These are phyloP conservation scores for Drosophila quadrilineata DNA, from an alignment of 1,140 invertebrate species.

Conservation along the genomic window DNA sequence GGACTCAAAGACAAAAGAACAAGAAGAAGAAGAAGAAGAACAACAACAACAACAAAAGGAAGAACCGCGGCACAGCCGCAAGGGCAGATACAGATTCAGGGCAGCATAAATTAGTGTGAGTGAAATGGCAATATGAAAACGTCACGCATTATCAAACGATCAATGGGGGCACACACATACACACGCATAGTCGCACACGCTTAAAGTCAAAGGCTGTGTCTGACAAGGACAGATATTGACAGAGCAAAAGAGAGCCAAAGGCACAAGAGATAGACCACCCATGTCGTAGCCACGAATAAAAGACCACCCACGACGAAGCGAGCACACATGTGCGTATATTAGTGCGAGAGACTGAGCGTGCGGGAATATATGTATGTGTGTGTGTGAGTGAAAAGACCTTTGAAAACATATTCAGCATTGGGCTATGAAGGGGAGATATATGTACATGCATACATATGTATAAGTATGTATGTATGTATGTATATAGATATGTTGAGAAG, in stretches of 20 bases:
- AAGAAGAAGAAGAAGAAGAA: too few relatives aligned
- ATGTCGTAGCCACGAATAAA: constrained; percentile 62
- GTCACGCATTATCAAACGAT: constrained; percentile 75
- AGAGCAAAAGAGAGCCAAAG: constrained; percentile 18
- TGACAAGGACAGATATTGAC: constrained; percentile 7
- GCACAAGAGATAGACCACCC: constrained; percentile 53
- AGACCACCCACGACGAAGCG: constrained; percentile 64
- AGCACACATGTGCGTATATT: constrained; percentile 25
- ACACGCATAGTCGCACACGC: constrained; percentile 3
- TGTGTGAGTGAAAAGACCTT: constrained; percentile 44
- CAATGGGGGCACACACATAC: constrained; percentile 62
- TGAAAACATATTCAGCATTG: constrained; percentile 56
- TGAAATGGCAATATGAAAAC: constrained; percentile 45
- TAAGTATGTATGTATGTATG: background rate
- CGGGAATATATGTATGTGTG: constrained; percentile 5
- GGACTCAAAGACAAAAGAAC: too few relatives aligned
- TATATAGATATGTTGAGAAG: constrained; percentile 20
- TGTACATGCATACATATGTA: constrained; percentile 6
- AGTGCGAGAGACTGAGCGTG: constrained; percentile 1
- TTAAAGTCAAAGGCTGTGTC: background rate
- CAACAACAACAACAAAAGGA: too few relatives aligned
- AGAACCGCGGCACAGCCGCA: constrained; percentile 14
- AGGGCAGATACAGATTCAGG: background rate
- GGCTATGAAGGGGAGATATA: constrained; percentile 32
- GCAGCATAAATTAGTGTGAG: constrained; percentile 63